Conservation (phyloP, 2,797 vertebrate species). For the Sparidentex hasta region DNA sequence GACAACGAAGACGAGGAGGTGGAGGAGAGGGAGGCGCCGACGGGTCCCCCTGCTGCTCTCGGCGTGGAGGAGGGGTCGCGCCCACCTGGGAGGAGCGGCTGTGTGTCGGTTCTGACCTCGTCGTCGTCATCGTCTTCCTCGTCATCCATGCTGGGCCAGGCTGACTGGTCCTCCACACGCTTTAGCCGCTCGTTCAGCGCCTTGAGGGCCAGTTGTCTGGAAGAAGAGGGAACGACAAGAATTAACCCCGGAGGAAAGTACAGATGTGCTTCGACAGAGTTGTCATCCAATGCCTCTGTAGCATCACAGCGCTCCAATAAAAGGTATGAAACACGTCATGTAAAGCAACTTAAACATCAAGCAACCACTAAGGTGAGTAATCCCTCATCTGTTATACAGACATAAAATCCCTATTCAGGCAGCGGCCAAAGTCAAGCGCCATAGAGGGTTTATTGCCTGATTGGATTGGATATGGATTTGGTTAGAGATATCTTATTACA, state of each 20-base stretch:
- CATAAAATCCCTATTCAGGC: background rate
- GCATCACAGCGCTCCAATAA: background rate
- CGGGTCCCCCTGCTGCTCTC: conserved; percentile 53
- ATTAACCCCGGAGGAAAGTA: background rate
- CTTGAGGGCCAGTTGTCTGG: conserved; percentile 96
- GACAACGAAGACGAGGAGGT: conserved; percentile 65
- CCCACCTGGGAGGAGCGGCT: conserved; percentile 80
- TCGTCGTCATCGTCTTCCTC: conserved; percentile 93
- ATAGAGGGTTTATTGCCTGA: too few relatives aligned
- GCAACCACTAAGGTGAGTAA: background rate
- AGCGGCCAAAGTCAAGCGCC: background rate
- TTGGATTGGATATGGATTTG: too few relatives aligned
- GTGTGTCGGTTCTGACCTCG: conserved; percentile 86
- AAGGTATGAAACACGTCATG: background rate
- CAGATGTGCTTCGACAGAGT: background rate
- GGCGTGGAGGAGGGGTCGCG: conserved; percentile 66
- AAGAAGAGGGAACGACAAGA: conserved; percentile 1
- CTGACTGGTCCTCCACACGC: conserved; percentile 94
- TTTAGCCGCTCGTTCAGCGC: conserved; percentile 97
- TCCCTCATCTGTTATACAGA: background rate
- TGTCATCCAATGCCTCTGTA: background rate
- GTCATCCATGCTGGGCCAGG: conserved; percentile 99
- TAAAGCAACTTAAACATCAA: conserved; percentile 8
- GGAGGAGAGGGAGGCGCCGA: conserved; percentile 70
- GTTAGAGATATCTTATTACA: too few relatives aligned